Evolutionary conservation across 2,113 vertebrate genomes (phyloP).

Genomic region (Patagioenas fasciata): DNA sequence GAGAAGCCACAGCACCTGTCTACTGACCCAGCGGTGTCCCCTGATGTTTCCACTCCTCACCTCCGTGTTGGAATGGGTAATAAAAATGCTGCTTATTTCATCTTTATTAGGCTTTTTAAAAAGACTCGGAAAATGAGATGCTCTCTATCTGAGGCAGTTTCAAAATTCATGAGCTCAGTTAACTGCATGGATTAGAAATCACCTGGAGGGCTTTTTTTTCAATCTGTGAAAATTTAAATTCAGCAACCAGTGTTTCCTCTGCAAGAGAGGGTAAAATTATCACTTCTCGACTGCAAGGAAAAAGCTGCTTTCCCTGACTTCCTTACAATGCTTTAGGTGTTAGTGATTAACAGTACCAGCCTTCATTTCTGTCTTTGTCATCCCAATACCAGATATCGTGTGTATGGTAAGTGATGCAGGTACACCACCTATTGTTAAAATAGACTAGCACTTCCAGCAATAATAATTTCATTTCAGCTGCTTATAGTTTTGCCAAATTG

Average conservation of each 20-base stretch:
- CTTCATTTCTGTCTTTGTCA: not conserved
- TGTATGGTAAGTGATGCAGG: not conserved
- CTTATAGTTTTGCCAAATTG: not conserved
- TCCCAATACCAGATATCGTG: not conserved
- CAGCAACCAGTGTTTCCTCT: not conserved
- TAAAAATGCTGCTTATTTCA: not conserved
- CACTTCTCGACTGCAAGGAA: not conserved
- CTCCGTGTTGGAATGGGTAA: not conserved
- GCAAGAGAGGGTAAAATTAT: not conserved
- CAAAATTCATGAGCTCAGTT: not conserved
- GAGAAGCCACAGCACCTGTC: not conserved
- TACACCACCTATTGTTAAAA: constrained; percentile 15
- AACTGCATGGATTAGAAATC: not conserved
- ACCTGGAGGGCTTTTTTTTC: not conserved
- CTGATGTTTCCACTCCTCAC: not conserved
- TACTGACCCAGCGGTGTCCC: not conserved
- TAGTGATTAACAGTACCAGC: not conserved
- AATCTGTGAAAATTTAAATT: constrained; percentile 10
- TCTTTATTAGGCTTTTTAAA: not conserved
- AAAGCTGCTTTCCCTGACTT: not conserved
- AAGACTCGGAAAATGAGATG: not conserved
- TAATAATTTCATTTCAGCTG: not conserved
- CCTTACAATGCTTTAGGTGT: not conserved
- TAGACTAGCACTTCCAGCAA: not conserved
- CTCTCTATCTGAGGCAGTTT: not conserved